These are phyloP conservation scores for Arctia plantaginis DNA, from an alignment of 2,888 invertebrate genomes.

Conservation along the genomic window DNA sequence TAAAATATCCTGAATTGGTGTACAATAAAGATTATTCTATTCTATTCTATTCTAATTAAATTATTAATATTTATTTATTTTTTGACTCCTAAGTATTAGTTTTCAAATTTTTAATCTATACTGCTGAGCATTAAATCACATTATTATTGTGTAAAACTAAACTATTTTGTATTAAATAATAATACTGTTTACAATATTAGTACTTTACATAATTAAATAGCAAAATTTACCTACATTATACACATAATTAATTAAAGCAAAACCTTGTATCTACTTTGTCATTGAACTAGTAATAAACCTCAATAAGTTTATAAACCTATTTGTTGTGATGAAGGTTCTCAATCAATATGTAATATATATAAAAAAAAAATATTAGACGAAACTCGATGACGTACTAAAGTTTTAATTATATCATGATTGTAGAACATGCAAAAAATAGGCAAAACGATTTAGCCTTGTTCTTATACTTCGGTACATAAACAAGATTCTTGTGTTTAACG, in stretches of 20 bases:
- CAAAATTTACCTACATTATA: neutral
- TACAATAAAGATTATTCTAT: too few species aligned
- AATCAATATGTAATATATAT: neutral
- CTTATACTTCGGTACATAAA: neutral
- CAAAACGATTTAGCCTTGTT: neutral
- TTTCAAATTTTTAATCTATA: too few species aligned
- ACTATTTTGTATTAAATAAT: too few species aligned
- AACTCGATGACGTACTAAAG: constrained; percentile 14
- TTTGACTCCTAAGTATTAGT: too few species aligned
- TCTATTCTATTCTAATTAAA: too few species aligned
- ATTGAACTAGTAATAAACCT: neutral
- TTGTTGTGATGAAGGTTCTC: neutral
- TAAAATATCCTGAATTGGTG: too few species aligned
- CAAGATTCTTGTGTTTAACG: neutral
- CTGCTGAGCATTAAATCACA: too few species aligned
- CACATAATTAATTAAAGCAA: neutral
- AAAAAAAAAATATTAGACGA: constrained; percentile 7
- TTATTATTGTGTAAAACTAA: too few species aligned
- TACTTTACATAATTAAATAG: too few species aligned
- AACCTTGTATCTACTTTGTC: constrained; percentile 8
- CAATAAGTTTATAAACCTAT: neutral
- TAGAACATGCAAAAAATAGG: neutral
- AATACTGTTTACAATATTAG: too few species aligned
- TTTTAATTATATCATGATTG: neutral
- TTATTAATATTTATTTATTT: too few species aligned